Evolutionary conservation across 2,888 invertebrate species (phyloP).

Genomic region (Sesamia inferens): DNA sequence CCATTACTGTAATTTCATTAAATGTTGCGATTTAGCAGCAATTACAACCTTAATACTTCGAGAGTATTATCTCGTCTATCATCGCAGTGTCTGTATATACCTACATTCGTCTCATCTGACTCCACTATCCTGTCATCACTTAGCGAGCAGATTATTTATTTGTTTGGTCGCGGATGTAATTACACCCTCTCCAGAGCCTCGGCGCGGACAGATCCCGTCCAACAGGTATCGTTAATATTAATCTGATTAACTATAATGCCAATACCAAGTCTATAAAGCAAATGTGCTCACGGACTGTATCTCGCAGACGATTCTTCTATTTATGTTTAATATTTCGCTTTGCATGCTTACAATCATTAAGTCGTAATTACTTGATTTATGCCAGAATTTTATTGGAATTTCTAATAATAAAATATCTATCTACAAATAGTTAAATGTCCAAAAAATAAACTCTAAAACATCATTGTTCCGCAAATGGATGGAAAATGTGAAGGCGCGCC

Average conservation of each 20-base stretch:
- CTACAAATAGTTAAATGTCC: slow-evolving; percentile 60
- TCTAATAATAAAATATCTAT: slow-evolving; percentile 54
- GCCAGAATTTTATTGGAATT: slow-evolving; percentile 38
- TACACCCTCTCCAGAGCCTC: slow-evolving; percentile 78
- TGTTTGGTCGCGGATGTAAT: slow-evolving; percentile 82
- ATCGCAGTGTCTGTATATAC: slow-evolving; percentile 46
- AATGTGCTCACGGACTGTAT: slow-evolving; percentile 48
- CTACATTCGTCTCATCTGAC: slow-evolving; percentile 60
- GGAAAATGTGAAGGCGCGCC: slow-evolving; percentile 63
- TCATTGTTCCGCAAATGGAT: slow-evolving; percentile 64
- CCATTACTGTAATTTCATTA: slow-evolving; percentile 55
- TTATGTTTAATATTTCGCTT: slow-evolving; percentile 45
- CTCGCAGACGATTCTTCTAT: slow-evolving; percentile 39
- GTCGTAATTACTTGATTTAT: slow-evolving; percentile 41
- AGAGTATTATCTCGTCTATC: slow-evolving; percentile 54
- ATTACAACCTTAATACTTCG: slow-evolving; percentile 53
- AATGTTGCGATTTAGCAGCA: slow-evolving; percentile 51
- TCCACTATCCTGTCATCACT: slow-evolving; percentile 78
- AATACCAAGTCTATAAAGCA: slow-evolving; percentile 66
- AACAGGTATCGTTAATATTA: slow-evolving; percentile 82
- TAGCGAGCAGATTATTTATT: slow-evolving; percentile 81
- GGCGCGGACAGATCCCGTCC: slow-evolving; percentile 72
- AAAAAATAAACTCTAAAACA: slow-evolving; percentile 58
- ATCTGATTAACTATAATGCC: slow-evolving; percentile 83
- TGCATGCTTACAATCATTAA: slow-evolving; percentile 43